Evolutionary conservation across 2,113 vertebrate species (phyloP), one percentile per base, ranked within the genome.

Genomic region (Hyaena hyaena): DNA sequence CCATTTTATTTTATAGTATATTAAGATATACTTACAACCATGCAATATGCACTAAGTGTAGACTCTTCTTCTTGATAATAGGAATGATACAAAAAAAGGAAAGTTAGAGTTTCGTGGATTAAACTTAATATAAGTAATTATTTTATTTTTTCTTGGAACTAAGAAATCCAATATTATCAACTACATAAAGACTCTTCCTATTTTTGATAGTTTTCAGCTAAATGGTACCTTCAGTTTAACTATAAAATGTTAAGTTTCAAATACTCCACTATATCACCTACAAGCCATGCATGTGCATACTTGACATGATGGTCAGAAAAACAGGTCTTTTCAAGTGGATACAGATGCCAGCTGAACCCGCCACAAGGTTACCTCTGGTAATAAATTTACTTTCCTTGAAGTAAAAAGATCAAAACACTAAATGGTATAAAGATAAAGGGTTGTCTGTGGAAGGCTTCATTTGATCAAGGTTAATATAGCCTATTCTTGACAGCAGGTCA

Each of bases 361-460:
- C 24, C 61, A 31, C 33, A 65, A 48, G 53, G 9, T 80, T 84
- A 79, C 61, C 6, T 63, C 50, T 73, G 31, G 26, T 58, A 90
- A 95, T 84, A 93, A 55, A 65, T 74, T 69, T 71, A 85, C 71
- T 96, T 53, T 71, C 19, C n/a, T 89, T 84, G 61, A 69, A 79
- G 53, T 90, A 53, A 61, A 93, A 79, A 50, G 50, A 93, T 65
- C 43, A 69, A 28, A 69, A 88, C 89, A 85, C 19, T 90, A 50
- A 90, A 63, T 69, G 71, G 8, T 71, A 84, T 77, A 69, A 74
- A 61, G 24, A 69, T 87, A 80, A 92, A 96, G 88, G n/a, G 55
- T 69, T 90, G 61, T 85, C 86, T 89, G 61, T 93, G 71, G 19
- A 79, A 85, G 7, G 7, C 50, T 90, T 79, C 15, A 8, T 86